Percentiles rank a stretch among this genome's conserved stretches.
These are phyloP conservation scores for Onychostoma macrolepis DNA, from an alignment of 2,113 vertebrate species.

Conservation along the genomic window DNA sequence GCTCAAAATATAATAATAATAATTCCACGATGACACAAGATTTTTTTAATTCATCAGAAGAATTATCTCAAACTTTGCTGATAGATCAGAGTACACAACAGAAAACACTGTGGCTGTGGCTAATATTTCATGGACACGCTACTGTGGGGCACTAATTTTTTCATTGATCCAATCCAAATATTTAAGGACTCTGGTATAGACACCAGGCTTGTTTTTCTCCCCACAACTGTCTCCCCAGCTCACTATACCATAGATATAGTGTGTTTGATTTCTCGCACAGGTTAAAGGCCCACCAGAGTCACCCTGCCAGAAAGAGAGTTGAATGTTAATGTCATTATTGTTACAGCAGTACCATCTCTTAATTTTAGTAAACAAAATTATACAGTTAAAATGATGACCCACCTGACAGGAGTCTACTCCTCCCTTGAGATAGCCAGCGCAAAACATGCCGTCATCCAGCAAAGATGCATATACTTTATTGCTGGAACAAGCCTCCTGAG, in stretches of 20 bases:
- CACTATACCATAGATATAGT: constrained; percentile 85
- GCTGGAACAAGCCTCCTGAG: constrained; percentile 78
- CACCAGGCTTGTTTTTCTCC: constrained; percentile 85
- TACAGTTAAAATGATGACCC: constrained; percentile 35
- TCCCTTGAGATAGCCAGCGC: constrained; percentile 85
- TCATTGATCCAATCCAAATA: constrained; percentile 85
- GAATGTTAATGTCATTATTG: neutral
- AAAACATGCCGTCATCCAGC: constrained; percentile 86
- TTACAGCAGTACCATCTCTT: neutral
- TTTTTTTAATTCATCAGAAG: neutral
- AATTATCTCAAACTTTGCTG: neutral
- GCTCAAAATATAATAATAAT: no score
- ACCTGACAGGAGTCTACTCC: constrained; percentile 92
- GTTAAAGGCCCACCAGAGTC: constrained; percentile 94
- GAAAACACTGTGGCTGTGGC: neutral
- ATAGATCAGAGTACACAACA: neutral
- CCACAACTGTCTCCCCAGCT: constrained; percentile 93
- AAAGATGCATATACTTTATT: constrained; percentile 65
- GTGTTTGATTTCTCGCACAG: constrained; percentile 72
- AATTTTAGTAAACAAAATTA: neutral
- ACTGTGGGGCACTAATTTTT: constrained; percentile 62
- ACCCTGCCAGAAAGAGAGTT: constrained; percentile 76
- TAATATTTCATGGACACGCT: neutral
- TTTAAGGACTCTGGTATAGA: constrained; percentile 83
- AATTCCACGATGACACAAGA: neutral